These are phyloP conservation scores for Ophonus ardosiacus DNA, from an alignment of 2,888 invertebrate genomes.

Conservation along the genomic window DNA sequence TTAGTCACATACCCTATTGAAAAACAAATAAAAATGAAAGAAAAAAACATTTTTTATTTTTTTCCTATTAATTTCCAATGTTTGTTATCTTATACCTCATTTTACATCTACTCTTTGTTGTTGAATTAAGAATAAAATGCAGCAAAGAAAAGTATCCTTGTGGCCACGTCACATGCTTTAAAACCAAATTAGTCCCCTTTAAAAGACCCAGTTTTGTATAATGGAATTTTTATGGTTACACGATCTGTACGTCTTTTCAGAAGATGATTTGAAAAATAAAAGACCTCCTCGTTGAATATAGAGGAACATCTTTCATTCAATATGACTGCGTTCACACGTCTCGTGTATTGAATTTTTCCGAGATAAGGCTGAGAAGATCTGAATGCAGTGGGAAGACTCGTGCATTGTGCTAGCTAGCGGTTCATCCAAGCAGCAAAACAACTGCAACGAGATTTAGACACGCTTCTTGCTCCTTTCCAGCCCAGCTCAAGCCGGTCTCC, in stretches of 20 bases:
- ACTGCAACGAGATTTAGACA: constrained; percentile 17
- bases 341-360: constrained; percentile 51
- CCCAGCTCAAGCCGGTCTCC: neutral
- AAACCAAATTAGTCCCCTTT: neutral
- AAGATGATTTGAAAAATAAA: constrained; percentile 43
- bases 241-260: constrained; percentile 15
- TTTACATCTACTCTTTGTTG: too few species aligned
- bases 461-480: constrained; percentile 1
- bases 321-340: constrained; percentile 54
- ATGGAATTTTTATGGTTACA: constrained; percentile 6
- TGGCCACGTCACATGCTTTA: neutral
- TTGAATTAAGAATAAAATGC: neutral
- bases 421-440: constrained; percentile 31
- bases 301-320: constrained; percentile 32
- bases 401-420: constrained; percentile 1
- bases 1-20: too few species aligned
- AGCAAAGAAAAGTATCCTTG: neutral
- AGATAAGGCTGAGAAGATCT: constrained; percentile 44
- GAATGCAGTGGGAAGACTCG: constrained; percentile 9
- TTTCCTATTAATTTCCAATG: too few species aligned
- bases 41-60: too few species aligned
- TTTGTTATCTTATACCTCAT: too few species aligned
- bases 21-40: too few species aligned
- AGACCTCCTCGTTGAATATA: neutral
- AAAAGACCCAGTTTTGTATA: neutral